These are phyloP conservation scores for Drosophila tropicalis DNA, from an alignment of 1,140 invertebrate genomes.

Conservation along the genomic window DNA sequence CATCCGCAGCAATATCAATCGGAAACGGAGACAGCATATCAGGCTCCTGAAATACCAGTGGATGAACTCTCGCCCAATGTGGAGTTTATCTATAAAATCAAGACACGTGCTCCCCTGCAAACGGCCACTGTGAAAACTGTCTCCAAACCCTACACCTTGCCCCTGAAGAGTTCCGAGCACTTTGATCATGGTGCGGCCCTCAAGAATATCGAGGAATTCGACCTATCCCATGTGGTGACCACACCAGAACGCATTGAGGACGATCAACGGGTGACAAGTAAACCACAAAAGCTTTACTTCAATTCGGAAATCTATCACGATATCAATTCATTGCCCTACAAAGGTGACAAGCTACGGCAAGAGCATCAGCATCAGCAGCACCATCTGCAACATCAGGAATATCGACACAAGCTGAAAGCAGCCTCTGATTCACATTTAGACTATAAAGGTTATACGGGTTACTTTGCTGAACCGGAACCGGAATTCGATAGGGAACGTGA, in stretches of 20 bases:
- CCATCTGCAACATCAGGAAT: constrained; percentile 44
- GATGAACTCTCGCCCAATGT: constrained; percentile 71
- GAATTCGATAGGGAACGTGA: constrained; percentile 32
- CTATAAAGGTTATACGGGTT: constrained; percentile 74
- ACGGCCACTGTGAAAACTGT: constrained; percentile 80
- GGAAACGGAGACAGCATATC: constrained; percentile 71
- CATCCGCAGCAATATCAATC: constrained; percentile 52
- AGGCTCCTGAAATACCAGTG: constrained; percentile 56
- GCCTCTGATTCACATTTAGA: constrained; percentile 52
- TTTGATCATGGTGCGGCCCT: constrained; percentile 75
- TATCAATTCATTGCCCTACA: constrained; percentile 78
- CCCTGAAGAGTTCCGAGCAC: constrained; percentile 65
- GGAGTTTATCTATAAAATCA: constrained; percentile 81
- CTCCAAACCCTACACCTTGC: constrained; percentile 73
- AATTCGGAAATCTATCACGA: constrained; percentile 82
- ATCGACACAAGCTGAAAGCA: constrained; percentile 66
- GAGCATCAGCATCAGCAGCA: constrained; percentile 21
- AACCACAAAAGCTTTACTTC: constrained; percentile 74
- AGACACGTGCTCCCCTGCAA: constrained; percentile 73
- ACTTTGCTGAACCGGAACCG: constrained; percentile 69
- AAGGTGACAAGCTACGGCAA: constrained; percentile 53
- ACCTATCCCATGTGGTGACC: constrained; percentile 74
- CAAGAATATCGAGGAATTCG: constrained; percentile 79
- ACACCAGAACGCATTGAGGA: constrained; percentile 54
- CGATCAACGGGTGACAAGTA: constrained; percentile 37